These are phyloP conservation scores for Semotilus atromaculatus DNA, from an alignment of 2,797 vertebrate genomes.

Conservation along the genomic window DNA sequence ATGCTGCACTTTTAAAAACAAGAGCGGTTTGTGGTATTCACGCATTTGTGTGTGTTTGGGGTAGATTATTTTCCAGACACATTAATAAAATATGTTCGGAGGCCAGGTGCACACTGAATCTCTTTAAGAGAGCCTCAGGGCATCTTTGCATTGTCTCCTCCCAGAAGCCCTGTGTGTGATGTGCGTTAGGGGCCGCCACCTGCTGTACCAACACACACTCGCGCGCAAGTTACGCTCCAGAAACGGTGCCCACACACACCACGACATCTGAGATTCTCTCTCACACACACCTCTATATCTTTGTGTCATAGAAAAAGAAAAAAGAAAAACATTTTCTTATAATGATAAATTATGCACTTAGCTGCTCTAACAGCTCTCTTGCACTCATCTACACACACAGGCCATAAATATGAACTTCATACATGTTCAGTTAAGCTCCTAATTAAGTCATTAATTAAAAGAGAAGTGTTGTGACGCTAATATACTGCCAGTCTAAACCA, in stretches of 20 bases:
- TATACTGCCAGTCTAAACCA: conserved; percentile 44
- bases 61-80: conserved; percentile 59
- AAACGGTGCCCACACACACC: conserved; percentile 44
- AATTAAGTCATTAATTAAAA: conserved; percentile 64
- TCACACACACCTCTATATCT: conserved; percentile 26
- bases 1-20: conserved; percentile 33
- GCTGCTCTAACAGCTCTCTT: conserved; percentile 39
- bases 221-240: conserved; percentile 36
- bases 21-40: conserved; percentile 25
- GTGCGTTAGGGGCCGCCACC: conserved; percentile 50
- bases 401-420: conserved; percentile 58
- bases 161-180: conserved; percentile 46
- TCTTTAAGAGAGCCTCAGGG: conserved; percentile 64
- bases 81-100: conserved; percentile 67
- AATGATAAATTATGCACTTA: conserved; percentile 44
- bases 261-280: conserved; percentile 13
- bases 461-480: conserved; percentile 49
- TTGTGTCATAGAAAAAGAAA: background rate
- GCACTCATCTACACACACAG: conserved; percentile 20
- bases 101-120: conserved; percentile 65
- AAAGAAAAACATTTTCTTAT: conserved; percentile 11
- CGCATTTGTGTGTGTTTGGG: conserved; percentile 41
- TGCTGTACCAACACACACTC: conserved; percentile 49
- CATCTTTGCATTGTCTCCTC: conserved; percentile 57
- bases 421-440: conserved; percentile 62